Base-by-base conservation (phyloP, 2,113 vertebrate genomes). In the Vireo altiloquus region DNA sequence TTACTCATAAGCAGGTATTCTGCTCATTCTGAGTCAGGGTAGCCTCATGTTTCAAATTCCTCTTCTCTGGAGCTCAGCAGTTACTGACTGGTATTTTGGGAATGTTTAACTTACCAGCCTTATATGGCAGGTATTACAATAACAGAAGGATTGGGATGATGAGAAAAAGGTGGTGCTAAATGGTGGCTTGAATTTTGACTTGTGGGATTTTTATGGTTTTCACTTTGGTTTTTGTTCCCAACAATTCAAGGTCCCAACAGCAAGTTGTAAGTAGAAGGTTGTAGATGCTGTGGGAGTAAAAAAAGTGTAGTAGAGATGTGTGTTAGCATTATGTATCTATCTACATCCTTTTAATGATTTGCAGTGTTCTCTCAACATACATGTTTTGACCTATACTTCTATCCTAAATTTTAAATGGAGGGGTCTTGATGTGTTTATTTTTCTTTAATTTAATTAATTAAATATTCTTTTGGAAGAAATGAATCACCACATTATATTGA, bases 341-440 rank as follows among this genome's bases (percentile, higher is more conserved):
- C 28, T 60, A 6, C 21, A 14, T 70, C 6, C 30, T 72, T 54
- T 37, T 44, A 27, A 2, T 46, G 13, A 33, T 59, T 42, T 42
- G 47, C 54, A 63, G 8, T 25, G 20, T 22, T 56, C 35, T 82
- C 35, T 68, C 10, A 76, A 49, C 15, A 37, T 27, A 2, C 0
- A 12, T 37, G 49, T 60, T 85, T 81, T 79, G n/a, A 65, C 31
- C 13, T n/a, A 2, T 9, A 8, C 11, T 89, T 82, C 27, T 46
- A 57, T 61, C 18, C 21, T 61, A 27, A 64, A 65, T 50, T 24
- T 87, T 68, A 68, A 85, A 54, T 46, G 18, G 15, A 79, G 40
- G 8, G 10, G 13, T 46, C 27, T 60, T 75, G 33, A 21, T 0
- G 0, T 49, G 10, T 20, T n/a, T 46, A 6, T 39, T 65, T 79